Conservation (phyloP, 2,113 vertebrate species). For the Lophotis ruficrista region DNA sequence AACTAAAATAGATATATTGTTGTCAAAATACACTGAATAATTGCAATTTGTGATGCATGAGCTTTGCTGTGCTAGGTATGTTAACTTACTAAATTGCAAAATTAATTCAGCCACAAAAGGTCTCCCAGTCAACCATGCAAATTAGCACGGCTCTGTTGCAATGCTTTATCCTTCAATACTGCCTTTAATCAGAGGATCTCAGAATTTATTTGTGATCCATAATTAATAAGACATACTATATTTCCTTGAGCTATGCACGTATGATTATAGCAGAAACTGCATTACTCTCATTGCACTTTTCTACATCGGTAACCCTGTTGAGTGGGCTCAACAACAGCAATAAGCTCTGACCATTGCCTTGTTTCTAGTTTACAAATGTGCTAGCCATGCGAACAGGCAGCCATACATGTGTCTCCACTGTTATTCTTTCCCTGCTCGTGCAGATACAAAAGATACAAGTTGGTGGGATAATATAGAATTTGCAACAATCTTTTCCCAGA, state of each 20-base stretch:
- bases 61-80: background rate
- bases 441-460: background rate
- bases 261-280: background rate
- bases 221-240: background rate
- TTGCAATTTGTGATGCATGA: background rate
- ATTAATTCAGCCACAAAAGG: conserved; percentile 10
- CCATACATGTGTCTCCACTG: background rate
- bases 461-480: background rate
- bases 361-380: background rate
- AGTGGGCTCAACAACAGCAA: background rate
- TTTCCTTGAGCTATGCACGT: background rate
- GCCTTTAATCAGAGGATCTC: conserved; percentile 6
- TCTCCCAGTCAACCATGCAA: background rate
- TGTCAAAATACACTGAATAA: conserved; percentile 21
- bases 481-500: background rate
- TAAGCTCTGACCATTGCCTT: background rate
- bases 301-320: background rate
- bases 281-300: background rate
- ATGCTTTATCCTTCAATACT: background rate
- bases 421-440: background rate
- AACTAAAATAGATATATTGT: background rate
- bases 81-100: conserved; percentile 17
- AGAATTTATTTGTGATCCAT: background rate
- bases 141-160: background rate
- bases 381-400: background rate